Conservation (phyloP, 2,797 vertebrate species). For the Muscicapa comitata region DNA sequence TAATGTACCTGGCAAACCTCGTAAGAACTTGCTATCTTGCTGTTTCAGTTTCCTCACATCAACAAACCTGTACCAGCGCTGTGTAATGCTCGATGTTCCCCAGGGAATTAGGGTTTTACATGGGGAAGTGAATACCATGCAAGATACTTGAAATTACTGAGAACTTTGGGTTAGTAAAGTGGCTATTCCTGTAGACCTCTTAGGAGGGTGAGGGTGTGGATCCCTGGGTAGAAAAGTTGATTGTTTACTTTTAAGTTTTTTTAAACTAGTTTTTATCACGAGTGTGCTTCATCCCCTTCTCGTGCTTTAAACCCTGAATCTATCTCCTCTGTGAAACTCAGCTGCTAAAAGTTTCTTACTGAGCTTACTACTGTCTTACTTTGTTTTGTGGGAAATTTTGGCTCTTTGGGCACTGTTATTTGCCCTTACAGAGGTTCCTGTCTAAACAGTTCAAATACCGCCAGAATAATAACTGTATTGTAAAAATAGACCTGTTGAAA, state of each 20-base stretch:
- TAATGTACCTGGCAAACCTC: not conserved
- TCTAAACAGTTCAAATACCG: not conserved
- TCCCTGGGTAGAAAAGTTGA: not conserved
- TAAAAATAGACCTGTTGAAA: not conserved
- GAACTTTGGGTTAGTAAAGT: not conserved
- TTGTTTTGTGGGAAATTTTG: not conserved
- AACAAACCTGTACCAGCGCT: not conserved
- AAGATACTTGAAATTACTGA: not conserved
- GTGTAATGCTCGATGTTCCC: not conserved
- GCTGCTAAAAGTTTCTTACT: not conserved
- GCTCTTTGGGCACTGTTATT: not conserved
- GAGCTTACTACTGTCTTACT: not conserved
- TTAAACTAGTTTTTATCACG: not conserved
- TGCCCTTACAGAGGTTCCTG: not conserved
- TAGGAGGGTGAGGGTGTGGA: not conserved
- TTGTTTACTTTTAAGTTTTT: not conserved
- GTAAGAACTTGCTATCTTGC: not conserved
- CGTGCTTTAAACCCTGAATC: not conserved
- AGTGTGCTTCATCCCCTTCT: not conserved
- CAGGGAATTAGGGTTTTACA: not conserved
- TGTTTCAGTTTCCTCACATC: not conserved
- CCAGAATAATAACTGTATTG: not conserved
- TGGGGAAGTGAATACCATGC: not conserved
- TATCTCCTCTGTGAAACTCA: not conserved
- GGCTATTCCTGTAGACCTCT: not conserved